phyloP scores from a whole-genome alignment of 2,113 vertebrate genomes.

The Engraulis encrasicolus region DNA sequence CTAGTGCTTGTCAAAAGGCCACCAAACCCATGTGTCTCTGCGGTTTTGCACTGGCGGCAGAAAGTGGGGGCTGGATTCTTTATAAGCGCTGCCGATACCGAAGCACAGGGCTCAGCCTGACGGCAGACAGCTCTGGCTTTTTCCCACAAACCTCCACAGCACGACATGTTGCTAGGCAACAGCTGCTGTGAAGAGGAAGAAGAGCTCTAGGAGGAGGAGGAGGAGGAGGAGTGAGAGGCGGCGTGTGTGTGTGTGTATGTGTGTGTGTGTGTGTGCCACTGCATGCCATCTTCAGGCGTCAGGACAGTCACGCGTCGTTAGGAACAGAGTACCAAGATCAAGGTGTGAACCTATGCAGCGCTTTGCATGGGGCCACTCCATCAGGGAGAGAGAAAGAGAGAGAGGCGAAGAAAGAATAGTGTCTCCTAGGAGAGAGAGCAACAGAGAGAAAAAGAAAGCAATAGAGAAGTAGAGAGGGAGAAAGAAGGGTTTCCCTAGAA shows the following conservation, averaged over 20 bases:
- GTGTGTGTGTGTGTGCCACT: constrained; percentile 25
- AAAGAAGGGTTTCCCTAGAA: too few relatives aligned
- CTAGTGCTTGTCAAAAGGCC: neutral
- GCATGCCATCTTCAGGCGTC: constrained; percentile 54
- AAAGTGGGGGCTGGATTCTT: constrained; percentile 26
- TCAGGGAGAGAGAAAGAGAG: constrained; percentile 33
- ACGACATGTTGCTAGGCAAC: constrained; percentile 76
- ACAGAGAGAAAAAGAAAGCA: too few relatives aligned
- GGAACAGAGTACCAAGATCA: constrained; percentile 28
- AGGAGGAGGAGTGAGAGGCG: too few relatives aligned
- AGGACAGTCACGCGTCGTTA: constrained; percentile 58
- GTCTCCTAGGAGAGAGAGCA: too few relatives aligned
- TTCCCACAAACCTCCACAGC: constrained; percentile 51
- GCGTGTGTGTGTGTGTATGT: neutral
- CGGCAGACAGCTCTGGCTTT: constrained; percentile 32
- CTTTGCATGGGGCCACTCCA: neutral
- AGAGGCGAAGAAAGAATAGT: neutral
- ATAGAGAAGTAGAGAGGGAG: too few relatives aligned
- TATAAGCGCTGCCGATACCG: constrained; percentile 35
- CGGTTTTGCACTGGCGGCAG: neutral
- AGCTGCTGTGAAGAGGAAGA: constrained; percentile 35
- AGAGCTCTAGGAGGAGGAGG: neutral
- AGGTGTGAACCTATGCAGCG: neutral
- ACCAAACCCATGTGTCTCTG: neutral
- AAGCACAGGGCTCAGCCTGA: constrained; percentile 52